Conservation (phyloP, 2,113 vertebrate genomes). For the Microtus ochrogaster region DNA sequence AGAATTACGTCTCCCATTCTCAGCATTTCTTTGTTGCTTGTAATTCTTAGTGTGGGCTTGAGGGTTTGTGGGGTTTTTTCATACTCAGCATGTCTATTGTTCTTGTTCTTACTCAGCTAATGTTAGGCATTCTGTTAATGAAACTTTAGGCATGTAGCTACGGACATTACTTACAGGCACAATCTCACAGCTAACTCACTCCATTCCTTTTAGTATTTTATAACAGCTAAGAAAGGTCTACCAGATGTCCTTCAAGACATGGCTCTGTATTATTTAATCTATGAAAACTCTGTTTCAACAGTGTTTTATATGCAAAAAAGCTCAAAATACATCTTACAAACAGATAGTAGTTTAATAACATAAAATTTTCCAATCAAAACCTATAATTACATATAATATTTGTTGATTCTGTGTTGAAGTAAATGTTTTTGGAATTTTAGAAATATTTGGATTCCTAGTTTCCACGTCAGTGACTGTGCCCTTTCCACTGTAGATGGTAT, state of each 20-base stretch:
- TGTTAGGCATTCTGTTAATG: not conserved
- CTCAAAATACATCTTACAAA: not conserved
- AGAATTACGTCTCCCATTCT: not conserved
- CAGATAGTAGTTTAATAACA: not conserved
- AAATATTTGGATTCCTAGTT: not conserved
- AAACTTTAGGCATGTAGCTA: not conserved
- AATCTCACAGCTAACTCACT: not conserved
- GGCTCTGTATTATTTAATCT: not conserved
- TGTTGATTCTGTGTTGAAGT: not conserved
- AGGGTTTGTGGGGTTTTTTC: fast-evolving
- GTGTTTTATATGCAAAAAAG: not conserved
- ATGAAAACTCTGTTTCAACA: not conserved
- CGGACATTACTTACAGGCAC: not conserved
- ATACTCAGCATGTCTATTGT: not conserved
- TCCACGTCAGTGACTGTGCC: not conserved
- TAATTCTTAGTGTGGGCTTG: not conserved
- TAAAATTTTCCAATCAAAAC: not conserved
- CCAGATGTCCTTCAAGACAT: not conserved
- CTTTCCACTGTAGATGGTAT: not conserved
- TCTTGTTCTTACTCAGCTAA: not conserved
- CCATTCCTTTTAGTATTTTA: not conserved
- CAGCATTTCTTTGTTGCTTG: not conserved
- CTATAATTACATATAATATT: not conserved
- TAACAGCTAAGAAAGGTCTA: not conserved
- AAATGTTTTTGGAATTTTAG: not conserved